Percentiles rank a stretch among this genome's conserved stretches.
Conservation (phyloP, 2,888 invertebrate genomes). For the Apodemia duryi region DNA sequence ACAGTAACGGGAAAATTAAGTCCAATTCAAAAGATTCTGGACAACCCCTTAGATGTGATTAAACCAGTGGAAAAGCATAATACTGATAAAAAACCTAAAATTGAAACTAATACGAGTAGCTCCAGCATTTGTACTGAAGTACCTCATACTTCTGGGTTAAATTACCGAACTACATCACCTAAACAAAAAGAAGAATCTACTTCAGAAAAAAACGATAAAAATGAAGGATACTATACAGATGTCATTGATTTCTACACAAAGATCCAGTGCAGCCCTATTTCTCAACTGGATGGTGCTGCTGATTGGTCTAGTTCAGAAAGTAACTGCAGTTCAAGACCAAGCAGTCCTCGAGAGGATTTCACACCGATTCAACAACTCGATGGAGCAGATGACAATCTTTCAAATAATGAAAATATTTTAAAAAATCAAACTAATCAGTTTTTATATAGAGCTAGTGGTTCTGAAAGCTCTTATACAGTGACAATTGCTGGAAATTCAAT, state of each 20-base stretch:
- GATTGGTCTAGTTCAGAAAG: slow-evolving; percentile 82
- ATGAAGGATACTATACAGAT: slow-evolving; percentile 66
- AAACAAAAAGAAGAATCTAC: slow-evolving; percentile 60
- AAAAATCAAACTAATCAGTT: slow-evolving; percentile 65
- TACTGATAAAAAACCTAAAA: slow-evolving; percentile 57
- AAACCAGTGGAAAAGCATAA: slow-evolving; percentile 51
- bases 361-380: slow-evolving; percentile 82
- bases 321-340: slow-evolving; percentile 67
- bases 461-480: slow-evolving; percentile 69
- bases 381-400: slow-evolving; percentile 82
- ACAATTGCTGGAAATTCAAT: slow-evolving; percentile 74
- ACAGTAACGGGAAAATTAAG: slow-evolving; percentile 66
- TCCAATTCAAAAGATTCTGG: slow-evolving; percentile 58
- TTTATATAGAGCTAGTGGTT: slow-evolving; percentile 67
- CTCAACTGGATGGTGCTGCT: slow-evolving; percentile 84
- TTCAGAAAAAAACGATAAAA: slow-evolving; percentile 58
- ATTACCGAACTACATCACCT: slow-evolving; percentile 58
- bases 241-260: slow-evolving; percentile 77
- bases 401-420: slow-evolving; percentile 50
- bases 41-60: slow-evolving; percentile 55
- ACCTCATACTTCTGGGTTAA: slow-evolving; percentile 68
- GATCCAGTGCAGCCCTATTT: slow-evolving; percentile 79
- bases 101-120: slow-evolving; percentile 45
- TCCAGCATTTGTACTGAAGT: slow-evolving; percentile 52
- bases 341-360: slow-evolving; percentile 64